Percentiles rank a stretch among this genome's conserved stretches.
Conservation (phyloP, 2,888 invertebrate species). For the Cephonodes hylas region DNA sequence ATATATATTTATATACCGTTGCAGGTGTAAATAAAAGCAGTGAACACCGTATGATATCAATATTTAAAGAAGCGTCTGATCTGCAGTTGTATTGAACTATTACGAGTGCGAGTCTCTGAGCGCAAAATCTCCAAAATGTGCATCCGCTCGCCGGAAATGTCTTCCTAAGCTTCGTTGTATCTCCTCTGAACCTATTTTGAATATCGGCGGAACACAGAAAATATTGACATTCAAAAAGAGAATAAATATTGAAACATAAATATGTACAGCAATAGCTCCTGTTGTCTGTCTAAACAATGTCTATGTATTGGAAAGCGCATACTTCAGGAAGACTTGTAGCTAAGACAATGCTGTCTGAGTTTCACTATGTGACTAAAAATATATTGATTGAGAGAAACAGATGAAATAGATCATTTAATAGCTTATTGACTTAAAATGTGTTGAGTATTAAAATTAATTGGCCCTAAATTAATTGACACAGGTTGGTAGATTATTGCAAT, state of each 20-base stretch:
- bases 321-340: not conserved
- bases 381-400: too few relatives aligned
- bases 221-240: constrained; percentile 28
- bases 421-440: too few relatives aligned
- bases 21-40: constrained; percentile 20
- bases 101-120: constrained; percentile 54
- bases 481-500: too few relatives aligned
- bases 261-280: not conserved
- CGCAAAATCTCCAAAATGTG: constrained; percentile 74
- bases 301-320: too few relatives aligned
- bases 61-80: constrained; percentile 55
- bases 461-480: too few relatives aligned
- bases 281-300: constrained; percentile 1
- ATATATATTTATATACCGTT: constrained; percentile 20
- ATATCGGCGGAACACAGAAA: constrained; percentile 43
- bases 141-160: constrained; percentile 66
- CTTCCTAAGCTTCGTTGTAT: constrained; percentile 62
- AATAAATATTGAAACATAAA: constrained; percentile 6
- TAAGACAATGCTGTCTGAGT: too few relatives aligned
- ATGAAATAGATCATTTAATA: too few relatives aligned
- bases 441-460: too few relatives aligned
- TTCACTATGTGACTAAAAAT: too few relatives aligned
- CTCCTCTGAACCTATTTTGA: constrained; percentile 58
- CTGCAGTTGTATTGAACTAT: constrained; percentile 55
- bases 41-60: constrained; percentile 35